Percentiles rank a stretch among this genome's conserved stretches.
Evolutionary conservation across 2,797 vertebrate genomes (phyloP).

Genomic region (Sebastes iracundus): DNA sequence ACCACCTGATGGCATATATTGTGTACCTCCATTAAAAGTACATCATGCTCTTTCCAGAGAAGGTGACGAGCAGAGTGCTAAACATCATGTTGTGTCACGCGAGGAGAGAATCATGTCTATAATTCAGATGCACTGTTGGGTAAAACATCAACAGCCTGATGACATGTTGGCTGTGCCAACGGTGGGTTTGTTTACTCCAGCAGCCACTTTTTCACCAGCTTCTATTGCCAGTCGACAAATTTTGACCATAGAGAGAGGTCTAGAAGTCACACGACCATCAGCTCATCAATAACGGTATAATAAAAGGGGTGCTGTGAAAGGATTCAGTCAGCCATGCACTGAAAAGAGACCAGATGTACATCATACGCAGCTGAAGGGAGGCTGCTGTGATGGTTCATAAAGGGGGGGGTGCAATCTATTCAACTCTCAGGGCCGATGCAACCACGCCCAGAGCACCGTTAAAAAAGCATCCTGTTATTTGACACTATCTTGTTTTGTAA

Average conservation of each 20-base stretch:
- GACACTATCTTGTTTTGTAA: conserved; percentile 62
- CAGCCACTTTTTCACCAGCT: not conserved
- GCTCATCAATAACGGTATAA: conserved; percentile 41
- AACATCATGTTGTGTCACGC: not conserved
- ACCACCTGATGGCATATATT: not conserved
- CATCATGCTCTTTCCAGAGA: conserved; percentile 19
- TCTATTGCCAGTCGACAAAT: conserved; percentile 1
- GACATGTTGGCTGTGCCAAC: conserved; percentile 15
- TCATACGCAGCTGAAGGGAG: conserved; percentile 18
- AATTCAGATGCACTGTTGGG: not conserved
- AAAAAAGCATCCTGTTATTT: conserved; percentile 22
- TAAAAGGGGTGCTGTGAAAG: conserved; percentile 55
- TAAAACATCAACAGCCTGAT: conserved; percentile 21
- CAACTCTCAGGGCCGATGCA: conserved; percentile 48
- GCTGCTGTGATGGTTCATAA: conserved; percentile 13
- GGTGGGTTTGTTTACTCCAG: conserved; percentile 45
- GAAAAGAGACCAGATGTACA: conserved; percentile 31
- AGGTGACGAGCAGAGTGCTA: not conserved
- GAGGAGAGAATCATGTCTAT: not conserved
- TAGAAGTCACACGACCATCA: conserved; percentile 41
- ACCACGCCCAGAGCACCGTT: conserved; percentile 20
- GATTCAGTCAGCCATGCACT: conserved; percentile 54
- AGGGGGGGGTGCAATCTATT: conserved; percentile 6
- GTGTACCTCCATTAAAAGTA: conserved; percentile 4
- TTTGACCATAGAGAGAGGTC: conserved; percentile 38